Percentiles rank a stretch among this genome's conserved stretches.
Evolutionary conservation across 2,797 vertebrate genomes (phyloP).

Genomic region (Mareca penelope): DNA sequence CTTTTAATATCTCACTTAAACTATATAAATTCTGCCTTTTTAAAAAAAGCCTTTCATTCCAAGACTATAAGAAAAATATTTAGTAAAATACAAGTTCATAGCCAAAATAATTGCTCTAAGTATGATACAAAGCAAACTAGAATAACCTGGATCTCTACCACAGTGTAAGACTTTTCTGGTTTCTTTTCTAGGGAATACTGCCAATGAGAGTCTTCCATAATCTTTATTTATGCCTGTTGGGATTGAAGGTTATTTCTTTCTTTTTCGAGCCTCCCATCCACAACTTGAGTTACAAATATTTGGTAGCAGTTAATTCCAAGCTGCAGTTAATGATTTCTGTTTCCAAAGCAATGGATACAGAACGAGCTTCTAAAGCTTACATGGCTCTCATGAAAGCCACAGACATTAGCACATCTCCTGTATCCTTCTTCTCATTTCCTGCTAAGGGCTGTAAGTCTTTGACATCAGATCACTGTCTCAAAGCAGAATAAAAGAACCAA

Average conservation of each 20-base stretch:
- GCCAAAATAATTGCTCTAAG: neutral
- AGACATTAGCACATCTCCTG: neutral
- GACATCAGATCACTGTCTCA: neutral
- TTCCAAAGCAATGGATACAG: neutral
- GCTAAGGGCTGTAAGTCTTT: neutral
- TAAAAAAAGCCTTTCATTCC: neutral
- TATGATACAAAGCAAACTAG: neutral
- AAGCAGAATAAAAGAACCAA: neutral
- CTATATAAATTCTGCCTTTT: fast-evolving
- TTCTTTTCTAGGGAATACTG: neutral
- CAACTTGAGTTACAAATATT: neutral
- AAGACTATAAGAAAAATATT: neutral
- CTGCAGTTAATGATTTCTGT: neutral
- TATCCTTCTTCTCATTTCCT: neutral
- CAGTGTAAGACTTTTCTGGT: neutral
- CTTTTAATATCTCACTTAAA: neutral
- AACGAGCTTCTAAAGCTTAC: neutral
- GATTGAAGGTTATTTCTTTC: neutral
- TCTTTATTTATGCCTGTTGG: neutral
- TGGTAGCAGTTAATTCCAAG: neutral
- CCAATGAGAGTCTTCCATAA: neutral
- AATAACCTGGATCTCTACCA: neutral
- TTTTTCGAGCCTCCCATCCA: neutral
- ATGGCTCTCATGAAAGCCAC: neutral
- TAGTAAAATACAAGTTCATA: neutral